phyloP scores from a whole-genome alignment of 2,113 vertebrate genomes.

The Ptyas mucosa region DNA sequence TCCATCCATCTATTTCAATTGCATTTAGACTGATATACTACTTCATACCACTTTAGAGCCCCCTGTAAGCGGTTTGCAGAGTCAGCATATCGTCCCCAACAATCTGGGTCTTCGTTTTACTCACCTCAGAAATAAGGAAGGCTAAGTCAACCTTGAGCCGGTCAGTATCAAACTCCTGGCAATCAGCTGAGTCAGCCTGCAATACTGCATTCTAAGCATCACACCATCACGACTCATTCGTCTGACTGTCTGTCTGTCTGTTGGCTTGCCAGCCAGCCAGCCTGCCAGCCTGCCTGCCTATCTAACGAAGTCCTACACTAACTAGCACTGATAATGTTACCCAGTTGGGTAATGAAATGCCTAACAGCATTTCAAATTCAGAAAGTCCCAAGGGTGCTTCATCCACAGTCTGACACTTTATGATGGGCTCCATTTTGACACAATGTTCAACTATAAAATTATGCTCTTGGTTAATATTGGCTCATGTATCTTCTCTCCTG shows the following conservation, averaged over 20 bases:
- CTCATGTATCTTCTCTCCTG: background rate
- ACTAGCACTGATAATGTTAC: background rate
- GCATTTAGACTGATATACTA: too few species aligned
- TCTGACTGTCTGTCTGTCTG: too few species aligned
- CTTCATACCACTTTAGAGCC: background rate
- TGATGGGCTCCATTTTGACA: background rate
- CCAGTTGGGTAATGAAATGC: background rate
- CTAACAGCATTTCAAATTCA: background rate
- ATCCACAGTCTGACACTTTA: background rate
- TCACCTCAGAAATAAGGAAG: background rate
- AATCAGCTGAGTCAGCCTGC: background rate
- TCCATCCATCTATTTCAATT: too few species aligned
- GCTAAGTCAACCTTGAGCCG: background rate
- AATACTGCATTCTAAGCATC: background rate
- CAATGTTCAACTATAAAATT: background rate
- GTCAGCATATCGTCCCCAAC: background rate
- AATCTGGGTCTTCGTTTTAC: background rate
- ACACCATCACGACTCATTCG: background rate
- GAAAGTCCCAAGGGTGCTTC: background rate
- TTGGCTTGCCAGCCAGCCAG: too few species aligned
- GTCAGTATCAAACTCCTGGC: background rate
- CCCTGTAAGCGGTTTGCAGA: background rate
- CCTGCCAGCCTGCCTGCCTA: background rate
- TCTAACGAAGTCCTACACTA: background rate
- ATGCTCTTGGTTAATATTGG: background rate